These are phyloP conservation scores for Hypsibius dujardini DNA, from an alignment of 1,140 invertebrate genomes.

Conservation along the genomic window DNA sequence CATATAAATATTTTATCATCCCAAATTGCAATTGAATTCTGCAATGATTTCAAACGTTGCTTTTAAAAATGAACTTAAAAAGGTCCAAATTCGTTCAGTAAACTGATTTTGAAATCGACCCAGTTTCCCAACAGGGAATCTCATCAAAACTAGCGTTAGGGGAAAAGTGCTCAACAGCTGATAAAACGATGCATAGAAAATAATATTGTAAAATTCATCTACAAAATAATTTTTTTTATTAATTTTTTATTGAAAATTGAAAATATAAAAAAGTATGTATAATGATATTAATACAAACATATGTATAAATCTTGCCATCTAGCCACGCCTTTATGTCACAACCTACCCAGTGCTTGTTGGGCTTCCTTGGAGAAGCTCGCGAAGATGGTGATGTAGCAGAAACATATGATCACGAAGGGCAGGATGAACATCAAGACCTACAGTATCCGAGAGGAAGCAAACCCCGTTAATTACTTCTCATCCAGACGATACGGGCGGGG, in stretches of 20 bases:
- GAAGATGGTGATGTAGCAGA: constrained; percentile 56
- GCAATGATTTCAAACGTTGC: too few species aligned
- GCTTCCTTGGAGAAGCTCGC: constrained; percentile 15
- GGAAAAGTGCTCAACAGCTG: too few species aligned
- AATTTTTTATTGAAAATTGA: background rate
- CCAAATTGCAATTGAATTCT: too few species aligned
- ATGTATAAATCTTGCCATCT: background rate
- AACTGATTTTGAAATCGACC: too few species aligned
- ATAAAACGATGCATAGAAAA: background rate
- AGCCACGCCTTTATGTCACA: background rate
- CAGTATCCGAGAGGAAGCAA: constrained; percentile 53
- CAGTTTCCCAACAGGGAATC: too few species aligned
- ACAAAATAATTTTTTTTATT: background rate
- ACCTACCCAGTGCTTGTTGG: constrained; percentile 9
- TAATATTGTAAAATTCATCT: background rate
- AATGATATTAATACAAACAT: too few species aligned
- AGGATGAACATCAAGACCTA: constrained; percentile 59
- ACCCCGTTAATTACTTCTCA: constrained; percentile 42
- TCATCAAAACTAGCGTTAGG: too few species aligned
- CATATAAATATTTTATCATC: background rate
- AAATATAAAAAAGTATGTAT: background rate
- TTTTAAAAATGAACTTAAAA: too few species aligned
- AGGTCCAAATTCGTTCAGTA: too few species aligned
- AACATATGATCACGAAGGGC: constrained; percentile 50
- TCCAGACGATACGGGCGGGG: too few species aligned